Evolutionary conservation across 2,888 invertebrate species (phyloP), one percentile per base, ranked within the genome.

Genomic region (Thera britannica): DNA sequence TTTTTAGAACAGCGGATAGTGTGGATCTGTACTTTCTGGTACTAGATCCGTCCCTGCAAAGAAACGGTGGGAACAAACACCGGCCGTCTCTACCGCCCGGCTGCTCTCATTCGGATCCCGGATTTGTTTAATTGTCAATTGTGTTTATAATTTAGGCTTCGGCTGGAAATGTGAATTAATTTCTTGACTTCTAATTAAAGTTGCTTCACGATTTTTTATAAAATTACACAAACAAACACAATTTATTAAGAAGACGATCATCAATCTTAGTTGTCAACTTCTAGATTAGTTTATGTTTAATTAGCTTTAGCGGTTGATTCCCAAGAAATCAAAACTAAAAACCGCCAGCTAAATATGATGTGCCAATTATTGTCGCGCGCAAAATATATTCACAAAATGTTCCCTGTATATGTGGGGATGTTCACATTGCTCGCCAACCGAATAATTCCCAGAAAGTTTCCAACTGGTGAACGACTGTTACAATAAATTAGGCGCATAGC

Each of bases 401-500:
- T 58, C 52, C 23, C 62, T 62, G 52, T 58, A 62, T 58, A 44
- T 62, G 54, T 36, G 58, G 46, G 34, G 48, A 36, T 56, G 62
- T 49, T 64, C 75, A 68, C 23, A 23, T 23, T 23, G 23, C 23
- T 23, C 23, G 23, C 69, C 71, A 71, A 65, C 71, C 70, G 67
- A 67, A 72, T 68, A 69, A 74, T 67, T 72, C 61, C 46, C 36
- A 59, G 70, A 70, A 72, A 74, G 76, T 76, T 78, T 72, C 70
- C 69, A 67, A 68, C 72, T 72, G 68, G 59, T 44, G 60, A 66
- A 66, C 66, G 62, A 67, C 60, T 66, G 75, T 72, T 63, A 75
- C 77, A 72, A 83, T 83, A 82, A 82, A 82, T 85, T 80, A 81
- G 72, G 75, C 72, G 72, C 77, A 75, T 76, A 72, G 77, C 72